Evolutionary conservation across 2,113 vertebrate species (phyloP).

Genomic region (Notarius lentiginosus): DNA sequence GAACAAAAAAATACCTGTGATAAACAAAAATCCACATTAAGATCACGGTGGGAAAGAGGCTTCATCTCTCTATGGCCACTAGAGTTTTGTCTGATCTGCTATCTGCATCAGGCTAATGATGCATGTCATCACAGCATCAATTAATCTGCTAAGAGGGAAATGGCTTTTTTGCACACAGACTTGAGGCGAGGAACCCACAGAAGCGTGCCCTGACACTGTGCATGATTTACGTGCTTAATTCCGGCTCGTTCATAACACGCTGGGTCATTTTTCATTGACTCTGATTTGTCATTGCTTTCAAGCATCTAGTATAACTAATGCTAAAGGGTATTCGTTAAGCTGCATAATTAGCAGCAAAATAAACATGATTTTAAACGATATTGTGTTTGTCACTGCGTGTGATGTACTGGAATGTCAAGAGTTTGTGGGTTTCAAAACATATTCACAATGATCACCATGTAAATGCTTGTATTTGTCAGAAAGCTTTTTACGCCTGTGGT

Average conservation of each 20-base stretch:
- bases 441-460: not conserved
- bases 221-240: constrained; percentile 16
- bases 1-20: not conserved
- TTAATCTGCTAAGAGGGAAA: constrained; percentile 31
- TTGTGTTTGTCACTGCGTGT: not conserved
- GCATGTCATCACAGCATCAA: constrained; percentile 14
- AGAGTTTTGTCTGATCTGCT: constrained; percentile 16
- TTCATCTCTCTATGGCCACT: not conserved
- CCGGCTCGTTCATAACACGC: not conserved
- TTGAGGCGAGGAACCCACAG: not conserved
- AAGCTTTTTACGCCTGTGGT: not conserved
- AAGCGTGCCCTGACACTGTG: not conserved
- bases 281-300: not conserved
- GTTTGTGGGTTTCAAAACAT: not conserved
- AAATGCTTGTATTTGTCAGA: not conserved
- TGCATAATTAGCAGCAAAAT: constrained; percentile 12
- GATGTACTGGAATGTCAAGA: not conserved
- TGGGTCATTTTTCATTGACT: not conserved
- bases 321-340: not conserved
- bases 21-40: not conserved
- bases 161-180: constrained; percentile 31
- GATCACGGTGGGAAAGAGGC: constrained; percentile 1
- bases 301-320: constrained; percentile 1
- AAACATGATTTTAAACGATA: constrained; percentile 3
- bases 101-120: constrained; percentile 28